Conservation (phyloP, 2,888 invertebrate genomes). For the Drosophila phalerata region DNA sequence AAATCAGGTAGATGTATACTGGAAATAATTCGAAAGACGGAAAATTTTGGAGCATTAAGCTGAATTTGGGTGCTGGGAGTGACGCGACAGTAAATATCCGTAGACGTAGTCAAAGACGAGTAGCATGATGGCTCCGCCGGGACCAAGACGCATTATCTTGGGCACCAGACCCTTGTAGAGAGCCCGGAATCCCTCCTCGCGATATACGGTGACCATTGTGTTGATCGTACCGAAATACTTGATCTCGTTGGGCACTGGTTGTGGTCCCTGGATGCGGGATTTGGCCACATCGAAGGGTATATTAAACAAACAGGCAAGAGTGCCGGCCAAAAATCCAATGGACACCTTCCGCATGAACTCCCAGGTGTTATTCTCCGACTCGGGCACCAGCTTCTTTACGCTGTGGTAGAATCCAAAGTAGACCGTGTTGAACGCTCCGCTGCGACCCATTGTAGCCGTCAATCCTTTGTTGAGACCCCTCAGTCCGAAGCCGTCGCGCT, state of each 20-base stretch:
- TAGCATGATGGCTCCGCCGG: conserved; percentile 98
- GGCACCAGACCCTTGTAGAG: conserved; percentile 97
- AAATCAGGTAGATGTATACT: background rate
- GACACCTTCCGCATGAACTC: conserved; percentile 92
- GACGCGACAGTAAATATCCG: conserved; percentile 87
- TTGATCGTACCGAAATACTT: conserved; percentile 92
- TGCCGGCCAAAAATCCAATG: conserved; percentile 95
- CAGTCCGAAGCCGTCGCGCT: conserved; percentile 91
- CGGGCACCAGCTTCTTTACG: conserved; percentile 91
- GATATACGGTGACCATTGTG: conserved; percentile 91
- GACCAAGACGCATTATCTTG: conserved; percentile 95
- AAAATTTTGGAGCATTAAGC: background rate
- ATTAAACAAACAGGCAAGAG: conserved; percentile 93
- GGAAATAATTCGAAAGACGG: background rate
- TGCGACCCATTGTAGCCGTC: conserved; percentile 94
- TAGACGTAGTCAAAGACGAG: conserved; percentile 96
- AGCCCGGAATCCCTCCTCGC: conserved; percentile 95
- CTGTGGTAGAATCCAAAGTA: conserved; percentile 98
- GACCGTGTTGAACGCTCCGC: conserved; percentile 96
- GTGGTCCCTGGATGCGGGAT: conserved; percentile 97
- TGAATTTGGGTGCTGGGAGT: conserved; percentile 15
- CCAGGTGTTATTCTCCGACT: conserved; percentile 88
- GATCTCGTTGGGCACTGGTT: conserved; percentile 89
- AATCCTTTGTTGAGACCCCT: conserved; percentile 94
- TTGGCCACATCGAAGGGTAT: conserved; percentile 99